Evolutionary conservation across 2,113 vertebrate species (phyloP), one percentile per base, ranked within the genome.

Genomic region (Puntigrus tetrazona): DNA sequence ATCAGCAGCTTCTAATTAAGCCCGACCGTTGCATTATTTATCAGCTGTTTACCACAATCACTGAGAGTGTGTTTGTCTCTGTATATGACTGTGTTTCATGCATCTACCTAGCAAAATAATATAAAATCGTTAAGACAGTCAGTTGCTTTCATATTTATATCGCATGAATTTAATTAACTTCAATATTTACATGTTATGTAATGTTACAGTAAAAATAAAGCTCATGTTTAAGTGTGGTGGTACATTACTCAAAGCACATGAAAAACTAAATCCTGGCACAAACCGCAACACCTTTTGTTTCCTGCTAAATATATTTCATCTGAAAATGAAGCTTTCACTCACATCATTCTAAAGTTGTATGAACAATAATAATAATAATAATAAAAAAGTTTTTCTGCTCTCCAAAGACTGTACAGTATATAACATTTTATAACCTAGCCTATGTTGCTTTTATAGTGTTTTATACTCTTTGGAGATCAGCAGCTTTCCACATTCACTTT

Each of bases 1-100:
- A 84, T 84, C 84, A 83, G 57, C 22, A 57, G 52, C 34, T 67
- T 85, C 65, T 81, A 84, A 87, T 78, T 70, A 86, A 38, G 57
- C 45, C 16, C n/a, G 45, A 70, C 18, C 18, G 65, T 67, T 72
- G 76, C 72, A 81, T 87, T 85, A 86, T 87, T 89, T 76, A 83
- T 85, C 70, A 38, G 45, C 61, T 85, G 75, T 84, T 89, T 81
- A 80, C 59, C 79, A 74, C 67, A 82, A 78, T 84, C 20, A 25
- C 20, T 36, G 70, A 85, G 86, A 65, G 61, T 38, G 45, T 78
- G 47, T 82, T 76, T 74, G 57, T 81, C 69, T 50, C 41, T 25
- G 41, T 8, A 74, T 75, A 74, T 25, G 45, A n/a, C 20, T 63
- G 38, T 34, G 22, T 34, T 61, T 70, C 41, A 72, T 36, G 31